A percentile compares a stretch with the other conserved stretches of the same genome.
Evolutionary conservation across 2,113 vertebrate species (phyloP).

Genomic region (Dipodomys stephensi): DNA sequence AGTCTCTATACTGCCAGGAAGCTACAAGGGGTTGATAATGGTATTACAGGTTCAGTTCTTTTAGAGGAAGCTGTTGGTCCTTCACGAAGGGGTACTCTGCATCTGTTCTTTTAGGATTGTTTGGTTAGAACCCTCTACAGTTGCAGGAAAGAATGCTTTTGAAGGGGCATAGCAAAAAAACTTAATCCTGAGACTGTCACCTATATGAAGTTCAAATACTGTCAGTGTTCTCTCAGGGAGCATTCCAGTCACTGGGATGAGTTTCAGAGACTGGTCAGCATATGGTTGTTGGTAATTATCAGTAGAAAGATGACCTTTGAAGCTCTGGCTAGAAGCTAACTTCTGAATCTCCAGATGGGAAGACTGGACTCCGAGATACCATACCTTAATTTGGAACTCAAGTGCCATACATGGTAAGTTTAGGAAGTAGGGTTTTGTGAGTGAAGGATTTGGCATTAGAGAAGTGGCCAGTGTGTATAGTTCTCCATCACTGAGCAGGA

Average conservation of each 20-base stretch:
- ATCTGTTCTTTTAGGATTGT: conserved; percentile 39
- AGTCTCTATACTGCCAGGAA: neutral
- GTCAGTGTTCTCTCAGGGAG: neutral
- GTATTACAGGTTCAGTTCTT: conserved; percentile 25
- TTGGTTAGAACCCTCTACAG: neutral
- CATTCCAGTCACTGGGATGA: neutral
- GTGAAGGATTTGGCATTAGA: neutral
- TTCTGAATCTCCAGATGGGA: neutral
- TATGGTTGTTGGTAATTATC: neutral
- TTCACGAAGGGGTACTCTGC: neutral
- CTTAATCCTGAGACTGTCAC: neutral
- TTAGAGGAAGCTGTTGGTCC: neutral
- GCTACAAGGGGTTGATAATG: neutral
- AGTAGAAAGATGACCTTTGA: neutral
- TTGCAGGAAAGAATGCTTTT: conserved; percentile 16
- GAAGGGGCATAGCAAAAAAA: neutral
- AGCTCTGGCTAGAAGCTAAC: neutral
- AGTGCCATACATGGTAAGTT: neutral
- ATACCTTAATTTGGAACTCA: conserved; percentile 1
- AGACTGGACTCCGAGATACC: neutral
- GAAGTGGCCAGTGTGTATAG: neutral
- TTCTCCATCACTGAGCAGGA: conserved; percentile 20
- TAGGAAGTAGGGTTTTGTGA: conserved; percentile 45
- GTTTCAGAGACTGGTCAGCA: neutral
- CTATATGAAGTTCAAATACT: neutral